A percentile compares a stretch with the other conserved stretches of the same genome.
Conservation (phyloP, 2,888 invertebrate genomes). For the Meiosimyza platycephala region DNA sequence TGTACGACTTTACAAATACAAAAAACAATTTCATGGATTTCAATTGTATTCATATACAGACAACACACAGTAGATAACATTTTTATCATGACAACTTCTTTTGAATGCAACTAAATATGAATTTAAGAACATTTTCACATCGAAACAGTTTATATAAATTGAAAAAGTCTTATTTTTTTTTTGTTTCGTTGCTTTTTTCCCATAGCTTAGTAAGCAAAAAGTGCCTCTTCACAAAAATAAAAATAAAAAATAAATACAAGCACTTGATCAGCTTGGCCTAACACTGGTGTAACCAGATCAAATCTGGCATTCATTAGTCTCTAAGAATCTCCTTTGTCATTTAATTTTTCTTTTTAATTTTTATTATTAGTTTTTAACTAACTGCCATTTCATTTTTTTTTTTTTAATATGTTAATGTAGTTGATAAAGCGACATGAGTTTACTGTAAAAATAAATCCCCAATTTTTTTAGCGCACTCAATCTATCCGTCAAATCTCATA, state of each 20-base stretch:
- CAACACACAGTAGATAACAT: no score
- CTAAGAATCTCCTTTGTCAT: background rate
- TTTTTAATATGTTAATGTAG: slow-evolving; percentile 2
- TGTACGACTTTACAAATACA: slow-evolving; percentile 21
- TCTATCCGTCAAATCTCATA: background rate
- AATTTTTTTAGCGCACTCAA: slow-evolving; percentile 8
- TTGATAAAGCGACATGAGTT: background rate
- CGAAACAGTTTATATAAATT: no score
- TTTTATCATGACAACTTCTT: no score
- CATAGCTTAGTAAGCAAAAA: no score
- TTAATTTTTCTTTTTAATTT: slow-evolving; percentile 39
- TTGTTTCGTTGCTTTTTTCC: no score
- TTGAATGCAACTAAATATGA: background rate
- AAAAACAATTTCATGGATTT: no score
- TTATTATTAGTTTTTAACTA: slow-evolving; percentile 34
- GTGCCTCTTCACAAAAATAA: no score
- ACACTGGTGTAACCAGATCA: no score
- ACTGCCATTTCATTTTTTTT: slow-evolving; percentile 46
- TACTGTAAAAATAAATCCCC: background rate
- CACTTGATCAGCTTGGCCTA: no score
- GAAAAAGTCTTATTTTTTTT: no score
- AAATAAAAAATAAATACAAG: no score
- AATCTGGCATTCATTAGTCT: background rate
- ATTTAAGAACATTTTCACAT: background rate
- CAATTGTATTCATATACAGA: no score